phyloP scores from a whole-genome alignment of 2,797 vertebrate species.

The Takifugu ocellatus region DNA sequence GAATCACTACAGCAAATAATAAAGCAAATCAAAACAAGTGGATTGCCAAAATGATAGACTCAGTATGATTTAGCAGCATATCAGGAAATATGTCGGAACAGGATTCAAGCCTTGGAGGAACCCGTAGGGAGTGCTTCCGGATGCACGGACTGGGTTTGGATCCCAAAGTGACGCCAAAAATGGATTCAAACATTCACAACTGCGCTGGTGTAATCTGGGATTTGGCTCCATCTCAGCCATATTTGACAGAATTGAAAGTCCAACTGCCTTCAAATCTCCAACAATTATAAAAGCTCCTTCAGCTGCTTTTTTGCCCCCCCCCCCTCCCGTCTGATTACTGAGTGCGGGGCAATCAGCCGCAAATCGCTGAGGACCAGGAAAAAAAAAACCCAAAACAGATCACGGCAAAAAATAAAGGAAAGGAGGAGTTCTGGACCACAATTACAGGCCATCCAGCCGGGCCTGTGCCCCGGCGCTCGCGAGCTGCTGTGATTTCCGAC shows the following conservation, averaged over 20 bases:
- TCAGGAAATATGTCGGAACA: constrained; percentile 6
- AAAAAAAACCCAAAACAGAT: constrained; percentile 67
- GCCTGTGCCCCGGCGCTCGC: constrained; percentile 72
- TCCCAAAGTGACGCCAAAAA: constrained; percentile 20
- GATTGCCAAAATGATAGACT: constrained; percentile 7
- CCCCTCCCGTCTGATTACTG: constrained; percentile 81
- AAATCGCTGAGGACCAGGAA: constrained; percentile 61
- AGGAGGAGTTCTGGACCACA: constrained; percentile 74
- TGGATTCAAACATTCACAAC: constrained; percentile 45
- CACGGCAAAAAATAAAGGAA: constrained; percentile 75
- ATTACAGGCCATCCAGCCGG: constrained; percentile 77
- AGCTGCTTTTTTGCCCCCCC: constrained; percentile 72
- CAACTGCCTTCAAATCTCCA: constrained; percentile 70
- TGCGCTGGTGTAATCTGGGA: constrained; percentile 44
- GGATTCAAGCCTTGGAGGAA: constrained; percentile 8
- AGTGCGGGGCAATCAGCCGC: constrained; percentile 78
- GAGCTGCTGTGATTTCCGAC: constrained; percentile 79
- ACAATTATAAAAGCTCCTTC: constrained; percentile 81
- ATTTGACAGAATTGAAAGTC: constrained; percentile 72
- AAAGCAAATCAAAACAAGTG: constrained; percentile 18
- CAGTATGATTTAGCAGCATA: constrained; percentile 13
- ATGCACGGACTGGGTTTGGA: constrained; percentile 18
- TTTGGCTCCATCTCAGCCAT: constrained; percentile 54
- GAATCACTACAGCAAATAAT: constrained; percentile 11
- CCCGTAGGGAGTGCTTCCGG: constrained; percentile 4